phyloP scores from a whole-genome alignment of 64 coral and sea anemone species.

The Montipora sp. region DNA sequence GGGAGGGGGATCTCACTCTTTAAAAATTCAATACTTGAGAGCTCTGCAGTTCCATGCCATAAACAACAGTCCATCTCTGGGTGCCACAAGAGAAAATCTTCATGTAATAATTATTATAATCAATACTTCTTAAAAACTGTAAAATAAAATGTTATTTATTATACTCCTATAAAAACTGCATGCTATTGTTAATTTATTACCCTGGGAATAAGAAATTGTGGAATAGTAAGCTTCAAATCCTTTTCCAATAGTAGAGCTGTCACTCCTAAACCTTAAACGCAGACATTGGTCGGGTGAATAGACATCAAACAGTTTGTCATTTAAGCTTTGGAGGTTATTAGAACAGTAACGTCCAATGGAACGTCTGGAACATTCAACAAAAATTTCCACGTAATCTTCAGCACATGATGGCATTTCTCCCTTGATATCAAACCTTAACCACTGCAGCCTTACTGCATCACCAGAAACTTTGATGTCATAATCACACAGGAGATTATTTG shows the following conservation, averaged over 20 bases:
- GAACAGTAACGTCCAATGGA: constrained; percentile 82
- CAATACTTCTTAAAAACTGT: too few relatives aligned
- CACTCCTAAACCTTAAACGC: constrained; percentile 66
- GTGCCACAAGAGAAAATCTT: too few relatives aligned
- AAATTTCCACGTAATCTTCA: constrained; percentile 81
- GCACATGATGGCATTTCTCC: constrained; percentile 76
- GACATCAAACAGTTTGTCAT: constrained; percentile 53
- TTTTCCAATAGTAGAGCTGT: constrained; percentile 33
- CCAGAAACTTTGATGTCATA: constrained; percentile 56
- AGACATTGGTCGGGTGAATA: constrained; percentile 67
- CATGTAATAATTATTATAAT: too few relatives aligned
- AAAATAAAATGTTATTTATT: too few relatives aligned
- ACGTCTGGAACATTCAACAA: constrained; percentile 51
- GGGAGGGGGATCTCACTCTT: too few relatives aligned
- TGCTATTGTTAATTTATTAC: neutral
- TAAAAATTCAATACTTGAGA: too few relatives aligned
- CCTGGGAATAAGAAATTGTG: neutral
- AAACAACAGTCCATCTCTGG: too few relatives aligned
- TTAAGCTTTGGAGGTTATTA: neutral
- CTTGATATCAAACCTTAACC: constrained; percentile 71
- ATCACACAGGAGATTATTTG: constrained; percentile 56
- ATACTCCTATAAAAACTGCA: too few relatives aligned
- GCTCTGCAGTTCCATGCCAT: too few relatives aligned
- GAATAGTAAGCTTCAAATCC: constrained; percentile 57
- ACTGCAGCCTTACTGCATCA: constrained; percentile 42